phyloP scores from a whole-genome alignment of 1,140 invertebrate genomes.

The Ridgeia piscesae region DNA sequence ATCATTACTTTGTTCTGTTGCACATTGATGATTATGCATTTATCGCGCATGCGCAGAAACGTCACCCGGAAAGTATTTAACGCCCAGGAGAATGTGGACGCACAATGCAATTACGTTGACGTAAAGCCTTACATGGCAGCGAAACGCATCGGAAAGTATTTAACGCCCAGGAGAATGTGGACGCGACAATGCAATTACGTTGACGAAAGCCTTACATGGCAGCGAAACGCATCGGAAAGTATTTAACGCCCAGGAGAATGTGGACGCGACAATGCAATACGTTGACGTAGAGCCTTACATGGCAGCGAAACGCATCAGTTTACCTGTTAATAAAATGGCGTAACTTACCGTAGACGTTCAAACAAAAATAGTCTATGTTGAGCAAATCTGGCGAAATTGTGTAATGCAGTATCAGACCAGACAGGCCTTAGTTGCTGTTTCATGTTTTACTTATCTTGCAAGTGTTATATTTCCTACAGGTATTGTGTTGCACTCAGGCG shows the following conservation, averaged over 20 bases:
- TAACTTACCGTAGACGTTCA: not conserved
- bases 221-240: not conserved
- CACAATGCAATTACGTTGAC: not conserved
- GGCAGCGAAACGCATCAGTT: not conserved
- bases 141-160: not conserved
- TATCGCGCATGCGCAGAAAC: too few species aligned
- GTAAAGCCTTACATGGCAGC: not conserved
- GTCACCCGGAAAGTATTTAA: too few species aligned
- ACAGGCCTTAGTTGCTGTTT: not conserved
- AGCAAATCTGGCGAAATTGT: not conserved
- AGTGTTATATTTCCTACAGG: not conserved
- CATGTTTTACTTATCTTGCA: not conserved
- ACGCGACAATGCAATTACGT: not conserved
- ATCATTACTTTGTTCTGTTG: too few species aligned
- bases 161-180: too few species aligned
- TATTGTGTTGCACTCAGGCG: too few species aligned
- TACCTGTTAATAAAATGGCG: not conserved
- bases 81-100: too few species aligned
- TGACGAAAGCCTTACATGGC: not conserved
- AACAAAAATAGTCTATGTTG: not conserved
- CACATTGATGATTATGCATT: too few species aligned
- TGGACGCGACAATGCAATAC: not conserved
- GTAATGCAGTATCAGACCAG: not conserved
- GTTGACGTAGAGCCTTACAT: not conserved
- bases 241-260: too few species aligned